These are phyloP conservation scores for Bombylius discolor DNA, from an alignment of 2,888 invertebrate species.

Conservation along the genomic window DNA sequence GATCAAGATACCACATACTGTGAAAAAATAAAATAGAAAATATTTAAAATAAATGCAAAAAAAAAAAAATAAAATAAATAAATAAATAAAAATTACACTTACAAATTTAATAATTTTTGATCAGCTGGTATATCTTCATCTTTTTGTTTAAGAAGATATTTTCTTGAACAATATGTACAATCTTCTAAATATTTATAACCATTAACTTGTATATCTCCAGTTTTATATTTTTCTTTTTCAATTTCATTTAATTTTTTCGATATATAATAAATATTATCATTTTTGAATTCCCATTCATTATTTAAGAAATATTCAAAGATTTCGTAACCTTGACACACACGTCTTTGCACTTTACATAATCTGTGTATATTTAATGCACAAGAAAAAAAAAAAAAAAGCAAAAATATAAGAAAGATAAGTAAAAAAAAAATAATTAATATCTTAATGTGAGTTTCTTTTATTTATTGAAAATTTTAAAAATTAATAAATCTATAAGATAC, in stretches of 20 bases:
- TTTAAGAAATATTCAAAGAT: conserved; percentile 86
- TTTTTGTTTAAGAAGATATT: conserved; percentile 69
- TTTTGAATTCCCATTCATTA: conserved; percentile 82
- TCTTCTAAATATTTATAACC: conserved; percentile 71
- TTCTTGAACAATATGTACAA: conserved; percentile 66
- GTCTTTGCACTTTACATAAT: conserved; percentile 66
- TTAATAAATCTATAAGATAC: too few relatives aligned
- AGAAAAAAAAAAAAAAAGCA: too few relatives aligned
- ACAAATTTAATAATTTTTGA: neutral
- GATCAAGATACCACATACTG: neutral
- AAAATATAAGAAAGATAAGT: neutral
- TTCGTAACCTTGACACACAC: conserved; percentile 74
- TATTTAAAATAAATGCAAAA: neutral
- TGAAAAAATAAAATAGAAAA: neutral
- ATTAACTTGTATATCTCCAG: conserved; percentile 54
- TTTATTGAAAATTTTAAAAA: too few relatives aligned
- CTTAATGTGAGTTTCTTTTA: too few relatives aligned
- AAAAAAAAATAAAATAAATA: too few relatives aligned
- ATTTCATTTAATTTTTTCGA: conserved; percentile 48
- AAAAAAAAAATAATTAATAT: neutral
- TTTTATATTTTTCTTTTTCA: conserved; percentile 52
- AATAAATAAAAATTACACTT: neutral
- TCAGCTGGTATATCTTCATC: conserved; percentile 67
- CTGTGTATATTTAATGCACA: conserved; percentile 37
- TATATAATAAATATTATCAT: conserved; percentile 47